A percentile compares a stretch with the other conserved stretches of the same genome.
These are phyloP conservation scores for Penelope pileata DNA, from an alignment of 2,113 vertebrate genomes.

Conservation along the genomic window DNA sequence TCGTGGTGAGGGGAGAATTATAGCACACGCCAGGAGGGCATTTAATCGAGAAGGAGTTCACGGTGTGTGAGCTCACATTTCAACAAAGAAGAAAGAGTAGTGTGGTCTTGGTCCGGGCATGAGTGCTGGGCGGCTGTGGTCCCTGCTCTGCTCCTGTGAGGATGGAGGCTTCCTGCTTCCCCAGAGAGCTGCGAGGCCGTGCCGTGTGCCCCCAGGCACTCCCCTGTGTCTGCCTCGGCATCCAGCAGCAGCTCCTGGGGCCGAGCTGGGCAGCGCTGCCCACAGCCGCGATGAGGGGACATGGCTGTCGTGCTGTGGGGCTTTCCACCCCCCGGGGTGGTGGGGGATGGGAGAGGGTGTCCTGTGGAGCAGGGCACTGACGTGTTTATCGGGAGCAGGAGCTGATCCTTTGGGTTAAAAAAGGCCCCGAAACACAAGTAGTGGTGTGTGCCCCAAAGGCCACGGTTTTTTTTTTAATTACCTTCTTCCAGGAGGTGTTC, in stretches of 20 bases:
- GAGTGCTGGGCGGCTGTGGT: neutral
- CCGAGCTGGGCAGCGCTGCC: neutral
- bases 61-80: neutral
- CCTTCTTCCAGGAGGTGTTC: neutral
- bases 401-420: neutral
- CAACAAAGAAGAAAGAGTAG: neutral
- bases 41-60: neutral
- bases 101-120: neutral
- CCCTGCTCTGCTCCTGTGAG: neutral
- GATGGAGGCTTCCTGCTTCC: neutral
- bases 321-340: neutral
- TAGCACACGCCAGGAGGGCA: neutral
- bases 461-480: neutral
- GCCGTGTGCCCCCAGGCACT: neutral
- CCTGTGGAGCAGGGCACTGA: rapidly evolving
- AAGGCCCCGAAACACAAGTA: neutral
- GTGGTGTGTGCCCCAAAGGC: neutral
- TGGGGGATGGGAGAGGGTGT: neutral
- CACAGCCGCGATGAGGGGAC: neutral
- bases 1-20: neutral
- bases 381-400: neutral
- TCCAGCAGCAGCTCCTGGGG: neutral
- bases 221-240: neutral
- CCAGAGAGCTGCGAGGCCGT: neutral
- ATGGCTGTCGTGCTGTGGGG: neutral